Evolutionary conservation across 1,140 invertebrate species (phyloP), one percentile per base, ranked within the genome.

Genomic region (Aphelinus certus): DNA sequence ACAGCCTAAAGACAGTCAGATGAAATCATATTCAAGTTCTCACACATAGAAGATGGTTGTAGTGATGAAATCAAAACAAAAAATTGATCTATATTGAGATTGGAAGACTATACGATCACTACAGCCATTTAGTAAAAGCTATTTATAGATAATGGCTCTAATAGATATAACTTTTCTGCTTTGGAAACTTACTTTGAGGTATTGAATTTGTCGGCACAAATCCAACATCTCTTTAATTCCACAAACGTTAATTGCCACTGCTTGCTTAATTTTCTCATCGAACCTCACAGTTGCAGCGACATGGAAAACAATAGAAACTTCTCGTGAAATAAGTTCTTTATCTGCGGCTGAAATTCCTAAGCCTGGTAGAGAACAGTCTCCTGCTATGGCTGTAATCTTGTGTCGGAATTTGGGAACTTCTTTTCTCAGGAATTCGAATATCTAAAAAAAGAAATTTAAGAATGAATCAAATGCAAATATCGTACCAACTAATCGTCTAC

Each of bases 211-310:
- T 83, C 90, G 89, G 56, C 88, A 88, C 63, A 92, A 83, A 71
- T 90, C 85, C 5, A 93, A 68, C 45, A 92, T 85, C 76, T 90
- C 89, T 76, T 90, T 89, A 1, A 91, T 90, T 1, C 90, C 91
- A 53, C 85, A 83, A 1, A 92, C 87, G 79, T 93, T 93, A 60
- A 92, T 91, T 49, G 87, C 86, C 60, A 91, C 88, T 0, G 92
- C 90, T 61, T 88, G 78, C 83, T 91, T 91, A 6, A 97, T 85
- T 74, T 92, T 91, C 86, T 97, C 95, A 85, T 96, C 94, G 86
- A 97, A 97, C 82, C 93, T 93, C 7, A 97, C 90, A 6, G 95
- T 96, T 1, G 95, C 96, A 1, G 96, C 96, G 6, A 92, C 93
- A 83, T 97, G 95, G 84, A 97, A 95, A 2, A 97, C 92, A 73